Evolutionary conservation across 2,888 invertebrate genomes (phyloP), one percentile per base, ranked within the genome.

Genomic region (Lathronympha strigana): DNA sequence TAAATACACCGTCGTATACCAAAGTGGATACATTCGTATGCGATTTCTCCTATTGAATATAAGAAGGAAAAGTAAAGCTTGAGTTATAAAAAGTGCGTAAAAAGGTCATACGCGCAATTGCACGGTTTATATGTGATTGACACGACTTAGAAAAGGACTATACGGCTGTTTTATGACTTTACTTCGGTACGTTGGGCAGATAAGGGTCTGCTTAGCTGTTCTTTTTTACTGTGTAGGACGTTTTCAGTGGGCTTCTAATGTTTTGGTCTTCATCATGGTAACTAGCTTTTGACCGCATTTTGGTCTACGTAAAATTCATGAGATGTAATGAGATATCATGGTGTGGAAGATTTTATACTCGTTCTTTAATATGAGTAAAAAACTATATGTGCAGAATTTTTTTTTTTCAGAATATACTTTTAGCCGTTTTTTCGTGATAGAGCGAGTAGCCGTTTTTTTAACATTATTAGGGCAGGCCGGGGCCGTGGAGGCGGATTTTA

Each of bases 41-140:
- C 33, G 51, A 53, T 53, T 53, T 15, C 51, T 25, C 4, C 21
- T 33, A 53, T 53, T 36, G 21, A 53, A 53, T 36, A n/a, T 53
- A 33, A n/a, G 33, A 31, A 53, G 21, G 17, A 31, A 50, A 53
- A 33, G 36, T 36, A 36, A 53, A 36, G n/a, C 53, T 36, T 36
- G 3, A 21, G 53, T 36, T 15, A 53, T 53, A 53, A 53, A 53
- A 53, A 21, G 36, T 23, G 15, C 36, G 53, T 53, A 53, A 53
- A 53, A 53, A 36, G 33, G 33, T 21, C 33, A n/a, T 51, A 15
- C 49, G 0, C 21, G 21, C 51, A 19, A 53, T 53, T 53, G 36
- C 53, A 53, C 33, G 28, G 21, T 21, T 36, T 51, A 53, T 36
- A 53, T 36, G 53, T 53, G 36, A 53, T 53, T 53, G 53, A 53